Evolutionary conservation across 2,888 invertebrate genomes (phyloP), one percentile per base, ranked within the genome.

Genomic region (Melikaiella ostensackeni): DNA sequence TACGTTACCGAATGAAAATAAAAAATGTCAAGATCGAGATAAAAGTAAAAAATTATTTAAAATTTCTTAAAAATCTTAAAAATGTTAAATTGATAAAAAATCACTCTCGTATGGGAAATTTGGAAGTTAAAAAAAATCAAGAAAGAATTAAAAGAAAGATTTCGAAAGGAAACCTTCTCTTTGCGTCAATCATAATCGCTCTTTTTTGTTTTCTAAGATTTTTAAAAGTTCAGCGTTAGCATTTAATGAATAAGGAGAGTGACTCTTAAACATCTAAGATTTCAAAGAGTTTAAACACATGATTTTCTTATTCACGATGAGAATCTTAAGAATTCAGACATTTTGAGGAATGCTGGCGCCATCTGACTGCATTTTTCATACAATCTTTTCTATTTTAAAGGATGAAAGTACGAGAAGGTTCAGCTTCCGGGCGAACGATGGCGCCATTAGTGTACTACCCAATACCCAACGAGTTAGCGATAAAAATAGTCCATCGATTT

Each of bases 361-460:
- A 90, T 89, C 90, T 87, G 30, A 21, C 77, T 81, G 74, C 66
- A 84, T 88, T 87, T 89, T 88, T 83, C 77, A 74, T 74, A 84
- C 62, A 50, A 35, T 13, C 73, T 42, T 33, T 64, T 57, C 74
- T 81, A 79, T 81, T 82, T 81, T 77, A 30, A 59, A 70, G 80
- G 74, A 76, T 35, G 74, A 77, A 78, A 73, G 82, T 42, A 35
- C 64, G 46, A 57, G 19, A 16, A 74, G 85, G 86, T 90, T 90
- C 83, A 63, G 0, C 77, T 27, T 75, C 75, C 74, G 73, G 75
- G 80, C 77, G 83, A 74, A n/a, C 77, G 90, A 90, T 90, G 90
- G 89, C 90, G 88, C 87, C 85, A 85, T 83, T n/a, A 46, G 75
- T 62, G 38, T 21, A 1, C 8, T 50, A 70, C 30, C 4, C 11